Conservation (phyloP, 1,140 invertebrate genomes). For the Papilio machaon region DNA sequence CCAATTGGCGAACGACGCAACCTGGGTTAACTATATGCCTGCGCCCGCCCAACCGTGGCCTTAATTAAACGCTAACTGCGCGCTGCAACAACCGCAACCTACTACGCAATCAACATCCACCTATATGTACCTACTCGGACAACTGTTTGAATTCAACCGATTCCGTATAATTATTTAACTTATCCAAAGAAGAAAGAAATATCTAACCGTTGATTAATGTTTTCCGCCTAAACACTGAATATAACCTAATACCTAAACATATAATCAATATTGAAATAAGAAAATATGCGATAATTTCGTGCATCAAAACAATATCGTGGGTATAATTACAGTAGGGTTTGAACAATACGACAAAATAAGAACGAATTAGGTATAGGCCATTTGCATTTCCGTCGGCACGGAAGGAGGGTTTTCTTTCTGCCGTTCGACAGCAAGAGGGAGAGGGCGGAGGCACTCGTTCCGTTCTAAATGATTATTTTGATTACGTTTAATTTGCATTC, state of each 20-base stretch:
- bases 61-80: slow-evolving; percentile 70
- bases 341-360: slow-evolving; percentile 72
- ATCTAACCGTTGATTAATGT: neutral
- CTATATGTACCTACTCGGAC: slow-evolving; percentile 7
- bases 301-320: slow-evolving; percentile 67
- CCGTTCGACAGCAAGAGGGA: slow-evolving; percentile 46
- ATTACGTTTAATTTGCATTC: slow-evolving; percentile 81
- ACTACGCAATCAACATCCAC: slow-evolving; percentile 32
- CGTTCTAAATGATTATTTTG: slow-evolving; percentile 79
- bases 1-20: slow-evolving; percentile 67
- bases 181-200: neutral
- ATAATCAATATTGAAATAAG: slow-evolving; percentile 61
- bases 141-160: slow-evolving; percentile 5
- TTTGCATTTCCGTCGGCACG: slow-evolving; percentile 62
- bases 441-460: slow-evolving; percentile 52
- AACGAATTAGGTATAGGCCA: slow-evolving; percentile 60
- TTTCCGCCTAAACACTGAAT: neutral
- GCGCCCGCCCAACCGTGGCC: slow-evolving; percentile 61
- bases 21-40: slow-evolving; percentile 61
- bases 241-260: slow-evolving; percentile 44
- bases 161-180: neutral
- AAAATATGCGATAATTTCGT: slow-evolving; percentile 62
- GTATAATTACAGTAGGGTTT: slow-evolving; percentile 61
- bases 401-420: slow-evolving; percentile 55
- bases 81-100: slow-evolving; percentile 39